Percentiles rank a stretch among this genome's conserved stretches.
phyloP scores from a whole-genome alignment of 2,113 vertebrate genomes.

The Vidua macroura region DNA sequence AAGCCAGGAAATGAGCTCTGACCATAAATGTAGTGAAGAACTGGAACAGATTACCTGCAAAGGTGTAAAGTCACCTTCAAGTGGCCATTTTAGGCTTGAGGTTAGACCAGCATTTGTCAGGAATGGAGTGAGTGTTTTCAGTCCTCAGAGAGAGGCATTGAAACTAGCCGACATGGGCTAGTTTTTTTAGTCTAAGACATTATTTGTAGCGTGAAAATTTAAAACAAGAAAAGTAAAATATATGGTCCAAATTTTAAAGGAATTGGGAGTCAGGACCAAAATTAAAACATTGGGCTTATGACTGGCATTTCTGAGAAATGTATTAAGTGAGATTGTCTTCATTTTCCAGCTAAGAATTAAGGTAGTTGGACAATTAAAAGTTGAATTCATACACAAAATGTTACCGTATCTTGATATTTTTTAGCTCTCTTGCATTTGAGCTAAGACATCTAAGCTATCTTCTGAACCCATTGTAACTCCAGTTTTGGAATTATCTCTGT shows the following conservation, averaged over 20 bases:
- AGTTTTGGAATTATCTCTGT: not conserved
- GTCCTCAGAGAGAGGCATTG: not conserved
- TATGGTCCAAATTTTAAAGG: not conserved
- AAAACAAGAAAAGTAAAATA: not conserved
- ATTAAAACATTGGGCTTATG: not conserved
- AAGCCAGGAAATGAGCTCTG: not conserved
- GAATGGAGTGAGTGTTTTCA: not conserved
- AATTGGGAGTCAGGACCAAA: not conserved
- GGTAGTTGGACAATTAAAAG: not conserved
- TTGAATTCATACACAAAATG: not conserved
- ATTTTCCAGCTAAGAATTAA: not conserved
- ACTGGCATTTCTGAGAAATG: not conserved
- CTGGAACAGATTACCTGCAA: not conserved
- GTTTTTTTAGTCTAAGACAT: not conserved
- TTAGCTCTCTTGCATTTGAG: not conserved
- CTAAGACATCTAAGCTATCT: not conserved
- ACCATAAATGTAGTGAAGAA: not conserved
- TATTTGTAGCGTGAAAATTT: not conserved
- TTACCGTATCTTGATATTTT: not conserved
- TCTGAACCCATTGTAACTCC: not conserved
- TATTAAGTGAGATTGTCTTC: not conserved
- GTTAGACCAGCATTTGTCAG: not conserved
- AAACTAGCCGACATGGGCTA: rapidly evolving
- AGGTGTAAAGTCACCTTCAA: not conserved
- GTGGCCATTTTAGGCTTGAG: not conserved